Base-by-base conservation (phyloP, 2,113 vertebrate species). In the Scophthalmus maximus region DNA sequence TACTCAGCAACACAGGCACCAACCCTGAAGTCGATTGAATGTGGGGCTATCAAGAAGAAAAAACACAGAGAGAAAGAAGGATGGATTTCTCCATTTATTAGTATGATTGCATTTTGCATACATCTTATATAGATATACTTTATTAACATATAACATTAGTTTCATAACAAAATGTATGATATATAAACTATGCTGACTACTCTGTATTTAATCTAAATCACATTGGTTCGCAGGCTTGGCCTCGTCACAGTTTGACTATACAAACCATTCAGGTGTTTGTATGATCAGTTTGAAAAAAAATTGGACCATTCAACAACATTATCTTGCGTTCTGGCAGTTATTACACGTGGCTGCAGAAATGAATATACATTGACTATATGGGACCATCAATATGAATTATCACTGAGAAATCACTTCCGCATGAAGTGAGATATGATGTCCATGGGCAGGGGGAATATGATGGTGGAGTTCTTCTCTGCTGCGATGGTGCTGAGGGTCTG, bases 391-490 rank as follows among this genome's bases (percentile, higher is more conserved):
- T 44, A 12, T n/a, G n/a, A 64, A 5, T 12, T 2, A 6, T 42
- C 17, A 18, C 15, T 4, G 25, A 60, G 17, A 4, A 6, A 6
- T 87, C 77, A 91, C 65, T 93, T 94, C 26, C 65, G 57, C 49
- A 94, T 73, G 8, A 95, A 93, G 75, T 85, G 93, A 40, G 88
- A 84, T 0, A 97, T 71, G 0, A 97, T 2, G 17, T 96, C 94
- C 57, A 97, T 91, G 63, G 96, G 96, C 80, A 98, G 88, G 46
- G 95, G 95, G 84, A 98, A 97, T 78, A 97, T 88, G 47, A 97
- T 96, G 50, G 96, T 97, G 76, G 95, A 98, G 87, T 97, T 97
- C 89, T 97, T 96, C 90, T 96, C 94, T 0, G 94, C 87, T 25
- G 96, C 96, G 2, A 98, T 93, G 1, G 94, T 93, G 85, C 64